Evolutionary conservation across 1,140 invertebrate species (phyloP), one percentile per base, ranked within the genome.

Genomic region (Hycleus cichorii): DNA sequence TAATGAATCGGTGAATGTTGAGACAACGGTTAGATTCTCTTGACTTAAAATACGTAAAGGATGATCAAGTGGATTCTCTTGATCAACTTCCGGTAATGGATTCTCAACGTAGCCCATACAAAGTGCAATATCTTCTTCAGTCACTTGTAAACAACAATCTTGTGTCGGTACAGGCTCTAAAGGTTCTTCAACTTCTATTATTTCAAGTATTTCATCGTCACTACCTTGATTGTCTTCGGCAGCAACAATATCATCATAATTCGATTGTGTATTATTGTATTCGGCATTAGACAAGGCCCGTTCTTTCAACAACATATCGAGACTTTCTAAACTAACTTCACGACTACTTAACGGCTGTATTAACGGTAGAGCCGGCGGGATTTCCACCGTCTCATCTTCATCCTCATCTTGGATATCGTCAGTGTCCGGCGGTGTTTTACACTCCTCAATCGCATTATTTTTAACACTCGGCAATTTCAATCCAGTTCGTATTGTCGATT

Each of bases 91-190:
- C 0, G 82, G 83, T 9, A 88, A 69, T 40, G 82, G 83, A 78
- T 88, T 84, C 74, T 89, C 86, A 53, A 77, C 65, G 47, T 80
- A 78, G 6, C 88, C 85, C 87, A 93, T 91, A 67, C 89, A 91
- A 52, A 87, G 80, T 1, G 89, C 90, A 45, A 94, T 93, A 69
- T 95, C 91, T 75, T 93, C 91, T 77, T 94, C 91, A 1, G 90
- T 94, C 1, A 93, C 91, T 77, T 93, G 90, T 25, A 92, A 75
- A 64, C 88, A 90, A 56, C 81, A 86, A 69, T 92, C 89, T 72
- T 88, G 85, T 78, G 85, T 91, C 10, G 89, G 87, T 9, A 90
- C 88, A 3, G 86, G 85, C 72, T 90, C 88, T 57, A 84, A 76
- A 1, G 83, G 82, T 74, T 91, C 89, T 69, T 88, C 86, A 0